phyloP scores from a whole-genome alignment of 30 jellyfish, hydroid and myxozoan species.

The Hydractinia symbiolongicarpus region DNA sequence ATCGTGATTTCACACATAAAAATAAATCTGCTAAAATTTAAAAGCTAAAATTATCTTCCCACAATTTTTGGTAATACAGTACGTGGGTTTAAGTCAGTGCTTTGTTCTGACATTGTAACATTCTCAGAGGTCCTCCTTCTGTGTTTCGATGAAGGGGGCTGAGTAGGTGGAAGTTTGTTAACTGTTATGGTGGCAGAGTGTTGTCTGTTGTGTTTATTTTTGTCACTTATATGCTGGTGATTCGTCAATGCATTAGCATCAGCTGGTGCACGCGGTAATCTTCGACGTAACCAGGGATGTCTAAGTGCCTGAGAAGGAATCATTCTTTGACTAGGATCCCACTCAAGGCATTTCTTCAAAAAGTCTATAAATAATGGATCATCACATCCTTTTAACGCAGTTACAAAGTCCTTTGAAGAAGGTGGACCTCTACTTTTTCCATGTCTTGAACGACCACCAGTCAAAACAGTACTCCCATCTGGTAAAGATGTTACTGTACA shows the following conservation, averaged over 20 bases:
- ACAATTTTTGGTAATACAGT: slow-evolving; percentile 88
- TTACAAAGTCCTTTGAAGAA: slow-evolving; percentile 80
- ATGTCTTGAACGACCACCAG: slow-evolving; percentile 89
- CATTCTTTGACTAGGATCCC: slow-evolving; percentile 96
- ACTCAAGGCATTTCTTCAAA: slow-evolving; percentile 79
- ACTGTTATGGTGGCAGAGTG: slow-evolving; percentile 67
- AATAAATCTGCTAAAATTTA: too few relatives aligned
- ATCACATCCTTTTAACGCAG: slow-evolving; percentile 88
- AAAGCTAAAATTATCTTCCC: slow-evolving; percentile 47
- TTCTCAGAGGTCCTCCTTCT: slow-evolving; percentile 83
- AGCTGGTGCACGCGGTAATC: slow-evolving; percentile 92
- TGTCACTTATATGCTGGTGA: slow-evolving; percentile 46
- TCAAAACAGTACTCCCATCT: slow-evolving; percentile 83
- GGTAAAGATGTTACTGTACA: slow-evolving; percentile 84
- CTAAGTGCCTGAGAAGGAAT: slow-evolving; percentile 87
- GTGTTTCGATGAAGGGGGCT: slow-evolving; percentile 81
- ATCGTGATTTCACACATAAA: neutral
- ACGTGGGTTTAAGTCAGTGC: slow-evolving; percentile 66
- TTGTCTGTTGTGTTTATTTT: slow-evolving; percentile 70
- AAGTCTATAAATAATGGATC: slow-evolving; percentile 85
- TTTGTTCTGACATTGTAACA: slow-evolving; percentile 50
- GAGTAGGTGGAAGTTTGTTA: slow-evolving; percentile 75
- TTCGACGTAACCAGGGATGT: slow-evolving; percentile 86
- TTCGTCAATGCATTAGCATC: slow-evolving; percentile 41
- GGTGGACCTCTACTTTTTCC: slow-evolving; percentile 98